Evolutionary conservation across 2,113 vertebrate genomes (phyloP), one percentile per base, ranked within the genome.

Genomic region (Microcebus ravelobensis): DNA sequence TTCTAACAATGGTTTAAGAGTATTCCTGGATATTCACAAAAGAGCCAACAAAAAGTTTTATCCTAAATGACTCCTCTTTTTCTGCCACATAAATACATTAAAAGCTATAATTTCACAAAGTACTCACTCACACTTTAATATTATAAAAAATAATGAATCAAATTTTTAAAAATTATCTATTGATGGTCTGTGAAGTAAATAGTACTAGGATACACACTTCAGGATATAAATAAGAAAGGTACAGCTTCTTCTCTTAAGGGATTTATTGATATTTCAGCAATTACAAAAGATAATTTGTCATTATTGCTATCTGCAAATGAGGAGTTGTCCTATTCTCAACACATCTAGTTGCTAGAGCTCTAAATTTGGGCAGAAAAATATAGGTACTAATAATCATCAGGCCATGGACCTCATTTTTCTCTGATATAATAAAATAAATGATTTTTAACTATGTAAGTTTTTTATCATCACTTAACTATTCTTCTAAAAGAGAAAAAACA

Each of bases 401-500:
- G 18, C n/a, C 34, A 6, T 11, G 15, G 25, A 15, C 31, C 13
- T 70, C 23, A 55, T 89, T 87, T 81, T 89, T 71, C 15, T 95
- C 74, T 11, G 36, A 39, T 36, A 50, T 90, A 84, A 76, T 36
- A 82, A 90, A 85, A 34, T 23, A 68, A 67, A 23, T 34, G 3
- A 45, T 86, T 71, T 83, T 96, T 90, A 95, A 34, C n/a, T 65
- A n/a, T 7, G 0, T 50, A 74, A 45, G 15, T 68, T 93, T 48
- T 55, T 90, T 91, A 65, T n/a, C 11, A 14, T 82, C n/a, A 45
- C 50, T 82, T 82, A 77, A 6, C 42, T 91, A 52, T 67, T 79
- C 45, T 90, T 91, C 68, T 81, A 48, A 96, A 67, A 39, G 20
- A 85, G 36, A 74, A 91, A 92, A 92, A 95, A 50, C 45, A 57